Evolutionary conservation across 2,888 invertebrate species (phyloP), one percentile per base, ranked within the genome.

Genomic region (Drosophila parthenogenetica): DNA sequence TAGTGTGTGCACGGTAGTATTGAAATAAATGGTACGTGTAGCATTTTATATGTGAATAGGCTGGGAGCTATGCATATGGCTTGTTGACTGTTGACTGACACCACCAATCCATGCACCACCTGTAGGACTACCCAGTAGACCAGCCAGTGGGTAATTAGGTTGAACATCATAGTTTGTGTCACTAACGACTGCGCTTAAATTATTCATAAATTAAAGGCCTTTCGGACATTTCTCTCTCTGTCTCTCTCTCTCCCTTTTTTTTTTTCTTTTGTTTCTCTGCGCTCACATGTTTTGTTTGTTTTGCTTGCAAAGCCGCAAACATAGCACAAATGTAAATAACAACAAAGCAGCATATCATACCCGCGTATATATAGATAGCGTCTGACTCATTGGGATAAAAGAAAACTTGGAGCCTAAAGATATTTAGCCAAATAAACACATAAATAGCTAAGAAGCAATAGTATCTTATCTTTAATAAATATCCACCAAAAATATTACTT

Each of bases 161-260:
- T 60, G 51, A 69, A 69, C 48, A 70, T 25, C 43, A 48, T 50
- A 42, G 72, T 84, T 39, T 69, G 78, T 58, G 73, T 62, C 69
- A 71, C 73, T 79, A 79, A 82, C 69, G 82, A 77, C 78, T 37
- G 48, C 62, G 46, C 73, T 89, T 85, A 81, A 83, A 85, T 85
- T 69, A 83, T 80, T 89, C 84, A 85, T 87, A 78, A 81, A 64
- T 73, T 70, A 68, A 73, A 69, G 64, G 57, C 54, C 72, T 65
- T 32, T 51, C 55, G 48, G 59, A 49, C 65, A 55, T 40, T 16
- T 55, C 51, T 35, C 67, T 46, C 11, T 50, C 58, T 19, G 16
- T 51, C 58, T 35, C 67, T 46, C 11, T 50, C 29, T 29, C 29
- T 29, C 8, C 22, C 22, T 22, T 22, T 22, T 5, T 22, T 22